Base-by-base conservation (phyloP, 1,140 invertebrate genomes). In the Thrips palmi region DNA sequence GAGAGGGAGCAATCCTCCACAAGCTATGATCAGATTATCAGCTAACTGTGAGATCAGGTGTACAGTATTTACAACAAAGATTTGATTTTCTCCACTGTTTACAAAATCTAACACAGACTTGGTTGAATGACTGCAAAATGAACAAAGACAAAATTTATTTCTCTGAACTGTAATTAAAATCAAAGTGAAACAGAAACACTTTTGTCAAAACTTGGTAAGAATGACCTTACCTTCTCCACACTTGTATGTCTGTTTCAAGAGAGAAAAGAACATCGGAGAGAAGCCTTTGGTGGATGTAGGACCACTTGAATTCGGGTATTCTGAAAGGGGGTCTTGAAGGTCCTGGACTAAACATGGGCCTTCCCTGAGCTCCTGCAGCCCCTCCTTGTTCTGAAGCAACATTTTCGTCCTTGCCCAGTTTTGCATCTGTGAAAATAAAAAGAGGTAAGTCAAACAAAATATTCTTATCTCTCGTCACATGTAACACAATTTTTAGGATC, bases 301-400 rank as follows among this genome's bases (percentile, higher is more conserved):
- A 98, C 94, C 96, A 99, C 49, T 92, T 82, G 62, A 99, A 99
- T 63, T 98, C 94, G 21, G 94, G 94, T 57, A 98, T 98, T 46
- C 94, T 74, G 62, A 98, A 98, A 1, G 93, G 89, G 17, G 93
- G 92, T 47, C 88, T 72, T 14, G 89, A 83, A 11, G 91, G 89
- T 10, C 89, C 89, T 30, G 89, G 85, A 57, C 83, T 93, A 57
- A 94, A 94, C 74, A 92, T 87, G 29, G 85, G 82, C 39, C 82
- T 67, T 12, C 47, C 40, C 37, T 40, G 45, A 29, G 35, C 33
- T 28, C 45, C 38, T 40, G 37, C 14, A 25, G 14, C 17, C n/a
- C 24, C 25, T 30, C 43, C 35, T 34, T 33, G 11, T n/a, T 32
- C 44, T 24, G 37, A 41, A 20, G 22, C 21, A n/a, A n/a, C n/a